These are phyloP conservation scores for Euleptes europaea DNA, from an alignment of 2,113 vertebrate species.

Conservation along the genomic window DNA sequence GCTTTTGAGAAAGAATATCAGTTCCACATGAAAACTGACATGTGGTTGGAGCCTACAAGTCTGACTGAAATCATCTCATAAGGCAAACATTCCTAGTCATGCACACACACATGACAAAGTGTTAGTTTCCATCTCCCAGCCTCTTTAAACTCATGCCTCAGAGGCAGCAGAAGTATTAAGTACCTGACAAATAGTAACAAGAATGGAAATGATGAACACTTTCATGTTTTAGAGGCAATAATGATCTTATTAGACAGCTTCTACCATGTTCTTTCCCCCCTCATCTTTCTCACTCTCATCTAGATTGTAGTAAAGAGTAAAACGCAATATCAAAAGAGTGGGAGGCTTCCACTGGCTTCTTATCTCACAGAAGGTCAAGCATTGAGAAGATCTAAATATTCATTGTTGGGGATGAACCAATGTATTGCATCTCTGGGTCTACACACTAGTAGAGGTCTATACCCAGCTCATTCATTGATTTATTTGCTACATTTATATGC, in stretches of 20 bases:
- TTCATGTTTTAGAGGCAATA: not conserved
- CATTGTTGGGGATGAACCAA: not conserved
- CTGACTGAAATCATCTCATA: not conserved
- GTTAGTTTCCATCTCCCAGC: accelerated
- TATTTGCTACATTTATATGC: not conserved
- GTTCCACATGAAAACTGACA: not conserved
- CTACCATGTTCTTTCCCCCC: not conserved
- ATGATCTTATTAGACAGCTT: not conserved
- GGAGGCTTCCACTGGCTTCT: accelerated
- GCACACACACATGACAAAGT: not conserved
- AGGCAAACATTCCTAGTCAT: not conserved
- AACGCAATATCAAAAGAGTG: not conserved
- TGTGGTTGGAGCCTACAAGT: not conserved
- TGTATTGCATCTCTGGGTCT: not conserved
- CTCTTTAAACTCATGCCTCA: not conserved
- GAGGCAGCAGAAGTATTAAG: conserved; percentile 16
- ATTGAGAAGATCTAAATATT: not conserved
- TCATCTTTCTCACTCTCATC: conserved; percentile 21
- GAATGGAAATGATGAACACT: not conserved
- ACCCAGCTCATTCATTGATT: not conserved
- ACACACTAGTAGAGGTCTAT: not conserved
- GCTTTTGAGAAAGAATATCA: not conserved
- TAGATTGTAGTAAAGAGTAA: not conserved
- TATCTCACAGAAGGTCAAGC: not conserved
- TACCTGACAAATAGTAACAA: conserved; percentile 21